These are phyloP conservation scores for Albula glossodonta DNA, from an alignment of 2,113 vertebrate species.

Conservation along the genomic window DNA sequence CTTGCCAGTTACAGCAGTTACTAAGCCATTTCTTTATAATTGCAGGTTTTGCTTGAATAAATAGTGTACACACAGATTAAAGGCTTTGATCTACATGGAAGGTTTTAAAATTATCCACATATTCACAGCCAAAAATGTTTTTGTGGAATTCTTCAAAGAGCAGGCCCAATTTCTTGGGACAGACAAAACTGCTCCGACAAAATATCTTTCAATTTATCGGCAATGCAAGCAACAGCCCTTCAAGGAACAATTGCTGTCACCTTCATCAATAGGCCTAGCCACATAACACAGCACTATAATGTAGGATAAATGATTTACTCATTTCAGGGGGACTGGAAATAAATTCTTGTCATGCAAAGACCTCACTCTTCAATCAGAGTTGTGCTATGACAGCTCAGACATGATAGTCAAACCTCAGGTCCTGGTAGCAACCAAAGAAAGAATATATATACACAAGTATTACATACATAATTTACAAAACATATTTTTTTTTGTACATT, in stretches of 20 bases:
- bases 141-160: constrained; percentile 9
- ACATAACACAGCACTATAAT: constrained; percentile 62
- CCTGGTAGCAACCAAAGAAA: neutral
- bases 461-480: no score
- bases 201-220: constrained; percentile 60
- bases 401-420: constrained; percentile 40
- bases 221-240: constrained; percentile 59
- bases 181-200: constrained; percentile 46
- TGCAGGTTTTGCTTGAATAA: no score
- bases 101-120: neutral
- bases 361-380: constrained; percentile 72
- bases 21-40: no score
- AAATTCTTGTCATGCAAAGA: constrained; percentile 77
- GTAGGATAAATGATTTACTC: constrained; percentile 78
- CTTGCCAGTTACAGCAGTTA: no score
- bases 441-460: no score
- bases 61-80: no score
- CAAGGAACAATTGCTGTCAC: constrained; percentile 64
- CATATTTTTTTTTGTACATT: no score
- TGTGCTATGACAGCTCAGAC: constrained; percentile 44
- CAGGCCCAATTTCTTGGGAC: constrained; percentile 9
- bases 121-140: neutral
- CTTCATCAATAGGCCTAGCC: constrained; percentile 68
- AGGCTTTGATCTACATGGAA: no score
- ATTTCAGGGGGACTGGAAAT: constrained; percentile 82